These are phyloP conservation scores for Perizoma affinitatum DNA, from an alignment of 2,888 invertebrate genomes.

Conservation along the genomic window DNA sequence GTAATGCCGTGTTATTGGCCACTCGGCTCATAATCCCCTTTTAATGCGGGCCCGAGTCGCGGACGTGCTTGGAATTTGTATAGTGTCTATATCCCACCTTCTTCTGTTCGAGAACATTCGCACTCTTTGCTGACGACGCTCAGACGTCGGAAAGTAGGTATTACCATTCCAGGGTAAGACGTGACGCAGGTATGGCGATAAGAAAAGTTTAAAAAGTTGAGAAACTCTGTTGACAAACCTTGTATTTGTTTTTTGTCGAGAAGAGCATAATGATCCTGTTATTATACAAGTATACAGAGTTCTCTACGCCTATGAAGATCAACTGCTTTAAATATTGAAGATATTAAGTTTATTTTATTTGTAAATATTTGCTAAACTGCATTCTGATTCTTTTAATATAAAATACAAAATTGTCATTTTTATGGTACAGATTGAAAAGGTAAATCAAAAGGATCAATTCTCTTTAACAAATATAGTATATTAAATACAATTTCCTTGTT, in stretches of 20 bases:
- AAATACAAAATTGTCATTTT: too few relatives aligned
- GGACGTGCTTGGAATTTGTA: slow-evolving; percentile 74
- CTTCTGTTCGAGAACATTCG: slow-evolving; percentile 69
- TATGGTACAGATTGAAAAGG: too few relatives aligned
- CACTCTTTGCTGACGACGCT: slow-evolving; percentile 64
- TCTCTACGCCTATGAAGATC: too few relatives aligned
- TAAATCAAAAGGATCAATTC: too few relatives aligned
- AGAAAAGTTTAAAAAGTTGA: slow-evolving; percentile 12
- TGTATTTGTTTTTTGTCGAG: neutral
- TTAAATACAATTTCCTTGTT: too few relatives aligned
- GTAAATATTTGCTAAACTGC: too few relatives aligned
- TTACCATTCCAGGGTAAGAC: slow-evolving; percentile 22
- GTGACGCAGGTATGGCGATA: slow-evolving; percentile 28
- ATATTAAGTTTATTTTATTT: too few relatives aligned
- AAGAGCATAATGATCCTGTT: neutral
- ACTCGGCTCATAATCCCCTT: slow-evolving; percentile 79
- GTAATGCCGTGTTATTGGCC: slow-evolving; percentile 75
- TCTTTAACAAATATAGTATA: too few relatives aligned
- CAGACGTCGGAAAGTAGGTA: slow-evolving; percentile 45
- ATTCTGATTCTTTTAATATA: too few relatives aligned
- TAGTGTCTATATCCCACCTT: slow-evolving; percentile 37
- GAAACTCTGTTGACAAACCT: slow-evolving; percentile 6
- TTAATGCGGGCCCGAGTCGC: slow-evolving; percentile 70
- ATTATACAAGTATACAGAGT: too few relatives aligned
- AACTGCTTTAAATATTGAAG: too few relatives aligned